A percentile compares a stretch with the other conserved stretches of the same genome.
Evolutionary conservation across 1,140 invertebrate species (phyloP).

Genomic region (Epicauta chinensis): DNA sequence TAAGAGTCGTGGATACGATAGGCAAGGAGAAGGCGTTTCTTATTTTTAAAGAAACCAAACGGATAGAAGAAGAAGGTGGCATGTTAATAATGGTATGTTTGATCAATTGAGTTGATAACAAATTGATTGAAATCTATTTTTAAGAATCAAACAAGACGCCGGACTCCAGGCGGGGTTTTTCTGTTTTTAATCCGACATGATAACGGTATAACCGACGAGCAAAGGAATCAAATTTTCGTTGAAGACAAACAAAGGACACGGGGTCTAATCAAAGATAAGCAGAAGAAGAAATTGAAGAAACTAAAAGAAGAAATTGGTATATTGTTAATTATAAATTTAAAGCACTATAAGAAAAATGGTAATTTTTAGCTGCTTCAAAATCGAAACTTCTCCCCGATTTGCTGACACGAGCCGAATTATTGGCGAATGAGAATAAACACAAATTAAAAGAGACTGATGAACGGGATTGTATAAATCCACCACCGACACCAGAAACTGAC

Average conservation of each 20-base stretch:
- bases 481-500: constrained; percentile 69
- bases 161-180: constrained; percentile 79
- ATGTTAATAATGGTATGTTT: constrained; percentile 67
- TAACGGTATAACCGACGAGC: constrained; percentile 58
- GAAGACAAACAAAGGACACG: constrained; percentile 55
- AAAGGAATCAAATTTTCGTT: constrained; percentile 65
- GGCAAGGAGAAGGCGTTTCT: constrained; percentile 69
- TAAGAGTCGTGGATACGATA: constrained; percentile 61
- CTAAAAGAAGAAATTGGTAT: constrained; percentile 31
- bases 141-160: constrained; percentile 70
- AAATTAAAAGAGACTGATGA: constrained; percentile 45
- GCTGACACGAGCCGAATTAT: constrained; percentile 50
- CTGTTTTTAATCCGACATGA: constrained; percentile 74
- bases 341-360: neutral
- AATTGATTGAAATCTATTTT: constrained; percentile 25
- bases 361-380: constrained; percentile 23
- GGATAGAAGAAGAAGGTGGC: constrained; percentile 73
- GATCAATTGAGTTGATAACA: neutral
- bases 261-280: constrained; percentile 52
- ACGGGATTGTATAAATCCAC: constrained; percentile 63
- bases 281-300: constrained; percentile 59
- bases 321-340: constrained; percentile 24
- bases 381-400: constrained; percentile 54
- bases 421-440: constrained; percentile 42
- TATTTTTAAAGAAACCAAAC: constrained; percentile 70